Base-by-base conservation (phyloP, 2,113 vertebrate species). In the Eulacestoma nigropectus region DNA sequence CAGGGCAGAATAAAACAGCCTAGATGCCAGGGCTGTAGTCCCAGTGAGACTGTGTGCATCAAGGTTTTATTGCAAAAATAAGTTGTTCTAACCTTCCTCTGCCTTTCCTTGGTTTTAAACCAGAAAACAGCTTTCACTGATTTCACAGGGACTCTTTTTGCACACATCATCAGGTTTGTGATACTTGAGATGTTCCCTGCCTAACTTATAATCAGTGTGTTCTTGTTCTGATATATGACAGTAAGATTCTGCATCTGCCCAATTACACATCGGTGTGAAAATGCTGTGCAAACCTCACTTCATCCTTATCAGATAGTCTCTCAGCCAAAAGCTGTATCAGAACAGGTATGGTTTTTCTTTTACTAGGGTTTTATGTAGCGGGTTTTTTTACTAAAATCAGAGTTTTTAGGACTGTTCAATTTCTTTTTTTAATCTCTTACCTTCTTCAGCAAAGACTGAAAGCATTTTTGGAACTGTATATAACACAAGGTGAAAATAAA, bases 1-100 rank as follows among this genome's bases (percentile, higher is more conserved):
- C 91, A 70, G 88, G 87, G 79, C 88, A 96, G 72, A 87, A 94
- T 84, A 92, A 92, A 94, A 55, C 75, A 92, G 85, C 72, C 39
- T 65, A 32, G 50, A 77, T 74, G 55, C 84, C 91, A 91, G 82
- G 70, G 39, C 50, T 90, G 26, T 42, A 46, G n/a, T 65, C 50
- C 79, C 80, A 64, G 32, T 7, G 59, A 84, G 87, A 49, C 62
- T 9, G 5, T 15, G 35, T 23, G 27, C 72, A 84, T 77, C 39
- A 59, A 32, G 42, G 42, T 73, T 82, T 87, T 39, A 93, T 62
- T 79, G 67, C 53, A 80, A 91, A 75, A 75, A 87, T 65, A 7
- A 11, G 65, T 77, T 84, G 68, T 81, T 87, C 41, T 64, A 81
- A 84, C 77, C 76, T 90, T 92, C 80, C 60, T 20, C 21, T 77